A percentile compares a stretch with the other conserved stretches of the same genome.
Evolutionary conservation across 2,113 vertebrate species (phyloP).

Genomic region (Thryonomys swinderianus): DNA sequence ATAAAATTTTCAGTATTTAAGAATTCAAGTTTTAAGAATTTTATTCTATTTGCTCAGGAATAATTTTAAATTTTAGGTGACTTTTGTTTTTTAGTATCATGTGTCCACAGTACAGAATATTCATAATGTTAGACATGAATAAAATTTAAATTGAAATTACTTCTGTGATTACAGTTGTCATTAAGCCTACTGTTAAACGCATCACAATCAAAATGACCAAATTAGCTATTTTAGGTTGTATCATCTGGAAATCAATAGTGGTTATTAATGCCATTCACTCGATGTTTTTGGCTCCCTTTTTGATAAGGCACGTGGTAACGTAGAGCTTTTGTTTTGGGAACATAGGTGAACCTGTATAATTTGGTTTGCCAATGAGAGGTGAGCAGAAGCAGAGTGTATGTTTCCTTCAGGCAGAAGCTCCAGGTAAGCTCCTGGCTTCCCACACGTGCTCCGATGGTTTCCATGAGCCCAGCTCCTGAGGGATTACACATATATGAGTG

Average conservation of each 20-base stretch:
- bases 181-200: background rate
- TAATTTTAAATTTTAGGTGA: background rate
- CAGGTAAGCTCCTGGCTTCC: background rate
- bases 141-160: slow-evolving; percentile 11
- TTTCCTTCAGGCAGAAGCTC: background rate
- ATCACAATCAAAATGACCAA: background rate
- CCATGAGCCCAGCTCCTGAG: background rate
- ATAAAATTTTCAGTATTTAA: background rate
- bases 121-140: background rate
- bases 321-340: background rate
- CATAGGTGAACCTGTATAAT: background rate
- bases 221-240: background rate
- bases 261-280: background rate
- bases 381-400: background rate
- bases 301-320: background rate
- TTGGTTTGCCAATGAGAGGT: background rate
- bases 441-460: background rate
- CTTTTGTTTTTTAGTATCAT: background rate
- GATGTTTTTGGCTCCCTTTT: background rate
- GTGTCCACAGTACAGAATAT: background rate
- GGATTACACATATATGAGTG: background rate
- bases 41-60: background rate
- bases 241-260: background rate
- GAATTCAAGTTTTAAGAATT: background rate
- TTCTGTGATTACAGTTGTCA: background rate